phyloP scores from a whole-genome alignment of 53 echinoderm and acorn worm species.

The Hippasteria phrygiana region DNA sequence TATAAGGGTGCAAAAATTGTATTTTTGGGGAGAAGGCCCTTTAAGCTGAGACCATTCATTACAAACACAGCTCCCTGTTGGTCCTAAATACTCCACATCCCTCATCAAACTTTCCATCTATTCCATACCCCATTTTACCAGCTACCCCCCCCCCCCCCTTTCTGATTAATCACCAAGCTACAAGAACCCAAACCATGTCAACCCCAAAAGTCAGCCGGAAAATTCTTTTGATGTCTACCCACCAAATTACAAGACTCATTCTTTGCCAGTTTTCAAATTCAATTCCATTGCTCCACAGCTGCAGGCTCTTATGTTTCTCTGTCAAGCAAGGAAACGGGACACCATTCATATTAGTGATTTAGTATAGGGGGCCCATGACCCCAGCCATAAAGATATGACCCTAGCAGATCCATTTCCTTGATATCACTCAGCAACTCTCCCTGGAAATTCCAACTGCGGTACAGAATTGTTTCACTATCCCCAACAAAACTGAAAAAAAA shows the following conservation, averaged over 20 bases:
- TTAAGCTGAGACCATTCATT: neutral
- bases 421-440: slow-evolving; percentile 58
- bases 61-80: neutral
- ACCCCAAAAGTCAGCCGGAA: slow-evolving; percentile 35
- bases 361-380: slow-evolving; percentile 42
- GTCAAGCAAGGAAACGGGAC: neutral
- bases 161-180: slow-evolving; percentile 39
- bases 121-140: neutral
- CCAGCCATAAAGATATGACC: slow-evolving; percentile 49
- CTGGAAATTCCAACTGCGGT: slow-evolving; percentile 22
- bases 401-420: slow-evolving; percentile 47
- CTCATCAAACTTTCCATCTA: neutral
- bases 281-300: slow-evolving; percentile 44
- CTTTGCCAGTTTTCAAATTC: slow-evolving; percentile 52
- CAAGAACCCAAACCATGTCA: slow-evolving; percentile 15
- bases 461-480: neutral
- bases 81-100: neutral
- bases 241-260: slow-evolving; percentile 53
- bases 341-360: slow-evolving; percentile 63
- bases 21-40: too few relatives aligned
- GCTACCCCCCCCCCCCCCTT: neutral
- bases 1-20: too few relatives aligned
- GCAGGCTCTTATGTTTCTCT: slow-evolving; percentile 40
- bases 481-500: neutral
- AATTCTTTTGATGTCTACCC: slow-evolving; percentile 49